Conservation (phyloP, 2,797 vertebrate genomes). For the Peromyscus melanophrys region DNA sequence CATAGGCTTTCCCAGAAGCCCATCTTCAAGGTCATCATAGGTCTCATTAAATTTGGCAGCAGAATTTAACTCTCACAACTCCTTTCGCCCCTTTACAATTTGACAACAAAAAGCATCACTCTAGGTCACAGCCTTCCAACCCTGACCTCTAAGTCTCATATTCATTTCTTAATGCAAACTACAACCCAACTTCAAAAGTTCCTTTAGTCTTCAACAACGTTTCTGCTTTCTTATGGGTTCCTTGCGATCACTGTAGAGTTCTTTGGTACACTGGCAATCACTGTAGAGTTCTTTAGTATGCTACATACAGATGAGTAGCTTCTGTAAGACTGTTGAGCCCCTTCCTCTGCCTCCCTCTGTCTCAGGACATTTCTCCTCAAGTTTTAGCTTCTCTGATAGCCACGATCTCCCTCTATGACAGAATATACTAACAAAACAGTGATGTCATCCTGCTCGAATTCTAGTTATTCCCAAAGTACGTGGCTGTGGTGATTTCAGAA, state of each 20-base stretch:
- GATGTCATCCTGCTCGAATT: not conserved
- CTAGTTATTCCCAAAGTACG: not conserved
- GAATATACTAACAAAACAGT: not conserved
- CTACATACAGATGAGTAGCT: no score
- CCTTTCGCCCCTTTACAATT: not conserved
- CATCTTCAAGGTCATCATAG: not conserved
- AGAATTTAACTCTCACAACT: not conserved
- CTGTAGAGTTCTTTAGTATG: not conserved
- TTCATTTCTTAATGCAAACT: not conserved
- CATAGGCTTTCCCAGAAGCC: not conserved
- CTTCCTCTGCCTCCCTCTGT: not conserved
- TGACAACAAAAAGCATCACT: not conserved
- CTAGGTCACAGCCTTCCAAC: not conserved
- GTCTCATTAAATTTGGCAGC: no score
- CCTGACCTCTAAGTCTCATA: not conserved
- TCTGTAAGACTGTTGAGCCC: not conserved
- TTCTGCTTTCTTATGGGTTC: not conserved
- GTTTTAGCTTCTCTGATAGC: not conserved
- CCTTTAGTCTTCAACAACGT: not conserved
- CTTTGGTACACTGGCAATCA: no score
- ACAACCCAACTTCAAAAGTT: not conserved
- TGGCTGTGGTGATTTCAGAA: not conserved
- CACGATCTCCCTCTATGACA: not conserved
- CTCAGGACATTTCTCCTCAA: not conserved
- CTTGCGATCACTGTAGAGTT: not conserved